Percentiles rank a stretch among this genome's conserved stretches.
Conservation (phyloP, 2,888 invertebrate species). For the Julus scandinavius region DNA sequence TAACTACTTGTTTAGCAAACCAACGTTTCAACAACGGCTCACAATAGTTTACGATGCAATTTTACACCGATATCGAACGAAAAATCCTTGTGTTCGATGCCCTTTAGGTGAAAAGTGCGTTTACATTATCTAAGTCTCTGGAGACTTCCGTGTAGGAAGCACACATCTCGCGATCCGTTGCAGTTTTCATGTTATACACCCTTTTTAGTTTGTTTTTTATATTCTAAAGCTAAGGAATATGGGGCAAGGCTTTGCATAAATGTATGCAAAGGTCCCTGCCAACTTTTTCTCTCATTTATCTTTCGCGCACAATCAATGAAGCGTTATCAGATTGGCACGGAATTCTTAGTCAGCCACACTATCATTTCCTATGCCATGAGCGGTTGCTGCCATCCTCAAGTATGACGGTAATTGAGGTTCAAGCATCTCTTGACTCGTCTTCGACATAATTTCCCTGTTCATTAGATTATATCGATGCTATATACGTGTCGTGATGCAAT, state of each 20-base stretch:
- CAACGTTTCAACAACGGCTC: neutral
- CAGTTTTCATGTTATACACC: neutral
- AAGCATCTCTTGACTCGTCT: neutral
- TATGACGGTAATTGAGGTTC: neutral
- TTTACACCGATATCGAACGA: neutral
- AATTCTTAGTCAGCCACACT: neutral
- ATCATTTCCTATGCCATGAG: neutral
- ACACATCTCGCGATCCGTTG: neutral
- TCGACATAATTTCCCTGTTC: neutral
- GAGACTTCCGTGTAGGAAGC: neutral
- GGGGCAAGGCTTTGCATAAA: neutral
- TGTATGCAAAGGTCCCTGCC: neutral
- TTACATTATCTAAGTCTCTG: neutral
- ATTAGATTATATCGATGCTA: neutral
- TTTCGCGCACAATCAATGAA: neutral
- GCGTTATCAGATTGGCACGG: conserved; percentile 7
- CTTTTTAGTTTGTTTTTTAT: neutral
- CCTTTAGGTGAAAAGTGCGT: neutral
- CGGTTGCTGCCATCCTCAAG: neutral
- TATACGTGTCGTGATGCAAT: conserved; percentile 9
- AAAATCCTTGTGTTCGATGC: neutral
- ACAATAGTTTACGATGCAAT: neutral
- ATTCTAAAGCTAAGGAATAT: neutral
- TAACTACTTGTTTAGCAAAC: neutral
- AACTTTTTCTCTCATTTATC: neutral